Percentiles rank a stretch among this genome's conserved stretches.
phyloP scores from a whole-genome alignment of 2,888 invertebrate genomes.

The Eudemis profundana region DNA sequence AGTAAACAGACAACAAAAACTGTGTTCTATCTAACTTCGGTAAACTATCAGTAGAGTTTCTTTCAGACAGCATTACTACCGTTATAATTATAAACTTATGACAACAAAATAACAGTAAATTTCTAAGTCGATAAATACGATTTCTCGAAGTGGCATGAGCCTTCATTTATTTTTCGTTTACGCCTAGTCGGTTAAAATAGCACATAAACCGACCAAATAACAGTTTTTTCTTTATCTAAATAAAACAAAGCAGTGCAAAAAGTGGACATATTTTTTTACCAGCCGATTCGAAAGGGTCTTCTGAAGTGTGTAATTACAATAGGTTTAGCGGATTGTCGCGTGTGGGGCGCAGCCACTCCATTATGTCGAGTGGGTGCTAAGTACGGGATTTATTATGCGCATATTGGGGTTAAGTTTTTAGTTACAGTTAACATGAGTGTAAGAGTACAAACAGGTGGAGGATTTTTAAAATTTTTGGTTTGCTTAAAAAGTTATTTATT shows the following conservation, averaged over 20 bases:
- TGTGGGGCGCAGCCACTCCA: slow-evolving; percentile 64
- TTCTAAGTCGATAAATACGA: too few species aligned
- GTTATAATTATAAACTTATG: too few species aligned
- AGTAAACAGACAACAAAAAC: too few species aligned
- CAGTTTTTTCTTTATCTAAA: neutral
- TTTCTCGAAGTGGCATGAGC: too few species aligned
- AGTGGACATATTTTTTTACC: slow-evolving; percentile 58
- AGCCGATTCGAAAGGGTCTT: slow-evolving; percentile 64
- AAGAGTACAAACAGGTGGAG: neutral
- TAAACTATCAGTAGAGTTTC: too few species aligned
- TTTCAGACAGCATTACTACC: too few species aligned
- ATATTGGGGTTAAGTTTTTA: slow-evolving; percentile 64
- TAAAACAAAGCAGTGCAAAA: slow-evolving; percentile 10
- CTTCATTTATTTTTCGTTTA: too few species aligned
- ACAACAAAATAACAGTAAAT: too few species aligned
- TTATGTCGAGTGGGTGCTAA: slow-evolving; percentile 77
- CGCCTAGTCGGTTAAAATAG: too few species aligned
- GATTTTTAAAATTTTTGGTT: neutral
- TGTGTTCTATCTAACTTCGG: too few species aligned
- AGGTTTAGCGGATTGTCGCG: slow-evolving; percentile 65
- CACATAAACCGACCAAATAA: neutral
- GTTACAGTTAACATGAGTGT: slow-evolving; percentile 27
- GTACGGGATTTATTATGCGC: slow-evolving; percentile 72
- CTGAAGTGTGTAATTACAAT: slow-evolving; percentile 66
- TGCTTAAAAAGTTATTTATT: too few species aligned